Evolutionary conservation across 2,888 invertebrate species (phyloP).

Genomic region (Eueremaeus valkanovi): DNA sequence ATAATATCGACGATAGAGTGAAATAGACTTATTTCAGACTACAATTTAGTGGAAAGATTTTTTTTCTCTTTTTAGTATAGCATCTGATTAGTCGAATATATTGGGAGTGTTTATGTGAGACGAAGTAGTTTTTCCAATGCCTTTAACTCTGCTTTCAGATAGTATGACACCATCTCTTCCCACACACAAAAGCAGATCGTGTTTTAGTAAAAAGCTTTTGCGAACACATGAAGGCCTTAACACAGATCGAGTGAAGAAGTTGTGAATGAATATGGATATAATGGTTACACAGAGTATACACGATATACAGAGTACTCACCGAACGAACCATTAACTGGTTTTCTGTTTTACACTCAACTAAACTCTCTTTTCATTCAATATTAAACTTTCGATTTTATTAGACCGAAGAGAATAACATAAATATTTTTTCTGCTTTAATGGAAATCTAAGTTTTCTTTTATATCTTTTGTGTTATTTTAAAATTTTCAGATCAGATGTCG

Average conservation of each 20-base stretch:
- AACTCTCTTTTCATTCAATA: too few relatives aligned
- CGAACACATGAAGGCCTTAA: not conserved
- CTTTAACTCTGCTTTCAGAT: not conserved
- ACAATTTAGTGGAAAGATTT: too few relatives aligned
- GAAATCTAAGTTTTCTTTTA: too few relatives aligned
- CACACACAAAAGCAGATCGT: slow-evolving; percentile 24
- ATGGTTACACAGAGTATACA: not conserved
- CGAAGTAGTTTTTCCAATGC: not conserved
- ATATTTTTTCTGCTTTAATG: too few relatives aligned
- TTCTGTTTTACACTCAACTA: not conserved
- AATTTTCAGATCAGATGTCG: not conserved
- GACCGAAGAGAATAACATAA: too few relatives aligned
- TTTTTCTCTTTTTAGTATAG: not conserved
- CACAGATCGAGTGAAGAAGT: not conserved
- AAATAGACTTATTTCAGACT: too few relatives aligned
- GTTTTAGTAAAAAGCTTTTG: not conserved
- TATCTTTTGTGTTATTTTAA: too few relatives aligned
- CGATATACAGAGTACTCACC: too few relatives aligned
- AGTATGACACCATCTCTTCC: slow-evolving; percentile 26
- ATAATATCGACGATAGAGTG: too few relatives aligned
- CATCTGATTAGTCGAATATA: not conserved
- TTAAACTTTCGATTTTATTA: not conserved
- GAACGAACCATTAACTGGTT: not conserved
- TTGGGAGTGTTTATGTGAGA: slow-evolving; percentile 11
- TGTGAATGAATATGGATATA: not conserved